Conservation (phyloP, 2,797 vertebrate genomes). For the Hemibagrus guttatus region DNA sequence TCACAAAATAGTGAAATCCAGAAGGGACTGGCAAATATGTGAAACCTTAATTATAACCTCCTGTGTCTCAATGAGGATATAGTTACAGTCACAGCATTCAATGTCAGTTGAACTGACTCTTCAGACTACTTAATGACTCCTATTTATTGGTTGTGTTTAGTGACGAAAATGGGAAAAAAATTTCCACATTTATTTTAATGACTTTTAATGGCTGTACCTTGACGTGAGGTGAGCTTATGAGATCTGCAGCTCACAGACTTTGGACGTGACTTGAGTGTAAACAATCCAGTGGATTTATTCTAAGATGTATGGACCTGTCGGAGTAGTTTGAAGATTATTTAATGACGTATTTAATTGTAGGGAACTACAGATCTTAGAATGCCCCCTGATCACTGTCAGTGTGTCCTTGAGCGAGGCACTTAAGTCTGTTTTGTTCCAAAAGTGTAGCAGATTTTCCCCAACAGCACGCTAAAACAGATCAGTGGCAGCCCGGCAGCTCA, state of each 20-base stretch:
- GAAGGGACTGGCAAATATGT: too few relatives aligned
- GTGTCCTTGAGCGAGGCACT: slow-evolving; percentile 10
- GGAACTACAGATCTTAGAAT: not conserved
- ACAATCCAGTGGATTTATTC: not conserved
- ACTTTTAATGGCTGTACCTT: not conserved
- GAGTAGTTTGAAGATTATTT: not conserved
- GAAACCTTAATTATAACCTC: not conserved
- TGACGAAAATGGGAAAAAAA: not conserved
- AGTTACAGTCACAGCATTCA: not conserved
- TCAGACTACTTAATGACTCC: not conserved
- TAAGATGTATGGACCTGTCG: not conserved
- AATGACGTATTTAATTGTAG: not conserved
- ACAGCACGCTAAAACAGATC: slow-evolving; percentile 12
- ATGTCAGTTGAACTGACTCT: not conserved
- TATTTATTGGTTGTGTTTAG: not conserved
- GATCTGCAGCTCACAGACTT: not conserved
- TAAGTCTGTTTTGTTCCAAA: slow-evolving; percentile 15
- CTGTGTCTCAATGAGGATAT: not conserved
- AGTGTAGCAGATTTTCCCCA: slow-evolving; percentile 9
- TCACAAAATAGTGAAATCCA: too few relatives aligned
- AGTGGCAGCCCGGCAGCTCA: slow-evolving; percentile 16
- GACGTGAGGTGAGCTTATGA: not conserved
- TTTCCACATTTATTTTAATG: not conserved
- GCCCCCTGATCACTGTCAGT: not conserved
- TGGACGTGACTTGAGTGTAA: not conserved